Evolutionary conservation across 2,888 invertebrate genomes (phyloP), one percentile per base, ranked within the genome.

Genomic region (Hyposoter didymator): DNA sequence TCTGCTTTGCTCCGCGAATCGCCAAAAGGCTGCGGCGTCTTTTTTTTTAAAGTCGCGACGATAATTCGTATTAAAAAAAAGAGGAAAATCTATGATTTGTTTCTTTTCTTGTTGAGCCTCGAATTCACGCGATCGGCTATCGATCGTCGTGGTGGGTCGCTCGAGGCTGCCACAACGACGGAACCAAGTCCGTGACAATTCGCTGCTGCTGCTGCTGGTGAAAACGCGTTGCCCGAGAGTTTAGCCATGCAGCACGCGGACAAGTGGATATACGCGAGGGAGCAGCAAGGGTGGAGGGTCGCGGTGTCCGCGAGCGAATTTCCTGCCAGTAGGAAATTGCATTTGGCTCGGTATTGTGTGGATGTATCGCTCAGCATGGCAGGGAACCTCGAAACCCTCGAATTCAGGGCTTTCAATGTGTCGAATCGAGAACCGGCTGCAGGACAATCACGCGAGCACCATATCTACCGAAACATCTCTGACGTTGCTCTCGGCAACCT

Each of bases 281-380:
- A 14, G 6, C 10, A 3, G 17, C 14, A 22, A 35, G 32, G 52
- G 39, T 39, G 43, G 59, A 22, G 59, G 59, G 10, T 75, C 6
- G 75, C 43, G 69, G 32, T 55, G 76, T 80, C 75, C 80, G 72
- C 70, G 52, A 76, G 80, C 75, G 84, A 84, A 84, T 84, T 84
- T 84, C 84, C 79, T 69, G 79, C 72, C 80, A 80, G 80, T 66
- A 76, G 84, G 84, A 84, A 84, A 84, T 84, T 84, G 76, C 80
- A 84, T 84, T 84, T 80, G 84, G 84, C 80, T 84, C 80, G 72
- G 80, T 80, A 80, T 80, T 76, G 76, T 32, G 22, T 8, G 39
- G 55, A 49, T 35, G 39, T 14, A 52, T 14, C n/a, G 55, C 10
- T 2, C 10, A 64, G 28, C 43, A 35, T 59, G 43, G 59, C 49